phyloP scores from a whole-genome alignment of 2,888 invertebrate genomes.

The Cerastis rubricosa region DNA sequence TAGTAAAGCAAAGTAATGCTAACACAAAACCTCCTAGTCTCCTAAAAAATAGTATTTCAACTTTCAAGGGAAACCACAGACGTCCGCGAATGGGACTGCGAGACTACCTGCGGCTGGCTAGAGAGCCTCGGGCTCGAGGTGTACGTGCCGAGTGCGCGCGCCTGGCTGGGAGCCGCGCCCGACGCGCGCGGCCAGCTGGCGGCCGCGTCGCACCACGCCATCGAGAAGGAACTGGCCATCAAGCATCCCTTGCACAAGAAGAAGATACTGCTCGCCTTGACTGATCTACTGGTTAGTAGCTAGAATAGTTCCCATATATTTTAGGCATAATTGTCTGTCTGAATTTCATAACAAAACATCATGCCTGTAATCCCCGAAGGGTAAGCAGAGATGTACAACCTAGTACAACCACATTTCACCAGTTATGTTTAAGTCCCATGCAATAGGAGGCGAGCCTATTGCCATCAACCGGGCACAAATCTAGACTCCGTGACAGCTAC shows the following conservation, averaged over 20 bases:
- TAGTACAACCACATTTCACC: no score
- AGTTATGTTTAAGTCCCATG: no score
- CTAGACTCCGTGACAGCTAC: no score
- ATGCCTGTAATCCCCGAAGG: no score
- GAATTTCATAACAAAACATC: no score
- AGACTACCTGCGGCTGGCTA: conserved; percentile 96
- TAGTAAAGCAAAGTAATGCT: no score
- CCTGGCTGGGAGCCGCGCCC: conserved; percentile 95
- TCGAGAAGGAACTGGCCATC: conserved; percentile 97
- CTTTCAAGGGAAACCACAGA: conserved; percentile 92
- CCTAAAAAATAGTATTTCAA: neutral
- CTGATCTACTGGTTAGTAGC: conserved; percentile 90
- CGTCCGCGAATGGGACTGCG: conserved; percentile 95
- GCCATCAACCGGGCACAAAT: no score
- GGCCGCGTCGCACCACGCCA: conserved; percentile 94
- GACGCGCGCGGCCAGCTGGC: conserved; percentile 92
- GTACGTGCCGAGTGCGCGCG: conserved; percentile 94
- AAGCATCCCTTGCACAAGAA: conserved; percentile 97
- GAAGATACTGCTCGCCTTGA: conserved; percentile 95
- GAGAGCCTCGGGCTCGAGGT: conserved; percentile 94
- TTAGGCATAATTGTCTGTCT: no score
- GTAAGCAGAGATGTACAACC: no score
- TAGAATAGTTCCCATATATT: no score
- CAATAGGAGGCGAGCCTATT: no score
- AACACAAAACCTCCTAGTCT: neutral